Conservation (phyloP, 2,888 invertebrate genomes). For the Escarpia spicata region DNA sequence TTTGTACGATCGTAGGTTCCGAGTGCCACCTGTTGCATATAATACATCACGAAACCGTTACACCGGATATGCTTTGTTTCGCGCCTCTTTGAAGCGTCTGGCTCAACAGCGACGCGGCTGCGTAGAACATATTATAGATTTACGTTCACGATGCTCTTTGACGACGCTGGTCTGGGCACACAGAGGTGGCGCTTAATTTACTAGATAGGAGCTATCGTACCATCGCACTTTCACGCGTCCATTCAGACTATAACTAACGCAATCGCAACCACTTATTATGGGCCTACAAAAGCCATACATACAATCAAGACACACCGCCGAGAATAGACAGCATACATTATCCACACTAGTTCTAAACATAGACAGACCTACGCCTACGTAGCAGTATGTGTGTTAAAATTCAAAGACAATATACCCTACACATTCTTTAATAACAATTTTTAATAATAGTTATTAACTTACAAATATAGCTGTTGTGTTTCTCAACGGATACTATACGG, state of each 20-base stretch:
- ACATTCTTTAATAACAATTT: too few species aligned
- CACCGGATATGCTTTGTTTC: background rate
- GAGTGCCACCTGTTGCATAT: background rate
- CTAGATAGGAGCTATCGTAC: background rate
- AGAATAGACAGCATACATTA: background rate
- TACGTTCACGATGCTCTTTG: background rate
- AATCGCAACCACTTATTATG: background rate
- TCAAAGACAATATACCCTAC: too few species aligned
- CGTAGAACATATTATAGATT: background rate
- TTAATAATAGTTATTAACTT: too few species aligned
- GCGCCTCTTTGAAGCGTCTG: background rate
- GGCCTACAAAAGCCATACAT: background rate
- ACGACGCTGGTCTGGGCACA: background rate
- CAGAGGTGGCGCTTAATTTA: background rate
- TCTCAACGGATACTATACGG: too few species aligned
- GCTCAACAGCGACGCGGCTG: slow-evolving; percentile 10
- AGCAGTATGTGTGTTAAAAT: too few species aligned
- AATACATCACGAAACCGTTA: background rate
- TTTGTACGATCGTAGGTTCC: background rate
- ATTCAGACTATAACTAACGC: background rate
- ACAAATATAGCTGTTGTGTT: too few species aligned
- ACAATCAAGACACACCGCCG: background rate
- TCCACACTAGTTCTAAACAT: background rate
- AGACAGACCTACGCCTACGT: too few species aligned
- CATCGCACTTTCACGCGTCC: background rate